Evolutionary conservation across 2,888 invertebrate genomes (phyloP), one percentile per base, ranked within the genome.

Genomic region (Lycia hirtaria): DNA sequence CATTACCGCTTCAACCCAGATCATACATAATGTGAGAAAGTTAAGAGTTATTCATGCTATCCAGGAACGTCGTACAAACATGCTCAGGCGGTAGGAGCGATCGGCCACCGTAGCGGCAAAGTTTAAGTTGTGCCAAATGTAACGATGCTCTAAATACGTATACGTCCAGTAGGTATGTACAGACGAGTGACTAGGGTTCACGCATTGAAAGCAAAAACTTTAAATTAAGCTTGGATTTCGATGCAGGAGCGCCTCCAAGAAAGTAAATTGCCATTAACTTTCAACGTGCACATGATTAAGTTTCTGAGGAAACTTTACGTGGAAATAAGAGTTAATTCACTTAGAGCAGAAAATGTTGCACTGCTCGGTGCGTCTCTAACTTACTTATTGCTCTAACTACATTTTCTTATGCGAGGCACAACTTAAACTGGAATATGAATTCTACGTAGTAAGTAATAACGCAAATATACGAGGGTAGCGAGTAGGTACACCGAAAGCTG

Each of bases 401-500:
- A 28, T 50, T 20, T 22, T 14, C n/a, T 37, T 60, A 58, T 40
- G 52, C 49, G 53, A 76, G 86, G 83, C 87, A 87, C 88, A 88
- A 86, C 85, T 87, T 84, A 85, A 88, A 83, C 83, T 64, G 62
- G 67, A 73, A 74, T 66, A 67, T 44, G 41, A 19, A 68, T 68
- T 78, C 87, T 88, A 88, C 85, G 83, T 82, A 81, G 73, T 40
- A 30, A 5, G 5, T 76, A 77, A 74, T 69, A 81, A 83, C 78
- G 85, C 82, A 69, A 79, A 73, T 76, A 51, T 60, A 64, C 53
- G 60, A 53, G 61, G 69, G 67, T 85, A 88, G 88, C 88, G 67
- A 81, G 78, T n/a, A n/a, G n/a, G n/a, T 83, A 89, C 90, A 90
- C 87, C 86, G 84, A 90, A 91, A 91, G 91, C 90, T 80, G 84